Conservation (phyloP, 2,113 vertebrate genomes). For the Macrotus californicus region DNA sequence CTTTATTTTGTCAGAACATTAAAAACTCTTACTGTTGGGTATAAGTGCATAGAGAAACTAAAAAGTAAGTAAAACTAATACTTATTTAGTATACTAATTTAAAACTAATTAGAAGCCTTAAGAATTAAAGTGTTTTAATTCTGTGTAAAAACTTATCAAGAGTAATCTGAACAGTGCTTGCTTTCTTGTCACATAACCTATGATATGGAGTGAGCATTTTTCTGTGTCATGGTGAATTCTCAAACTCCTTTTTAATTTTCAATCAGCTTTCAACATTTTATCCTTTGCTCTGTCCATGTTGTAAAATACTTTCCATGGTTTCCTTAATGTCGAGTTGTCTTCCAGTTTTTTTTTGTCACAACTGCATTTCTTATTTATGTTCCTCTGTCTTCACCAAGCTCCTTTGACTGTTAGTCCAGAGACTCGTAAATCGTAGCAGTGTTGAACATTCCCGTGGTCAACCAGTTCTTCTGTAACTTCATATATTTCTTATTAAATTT, state of each 20-base stretch:
- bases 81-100: slow-evolving; percentile 17
- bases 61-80: neutral
- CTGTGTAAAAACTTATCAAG: neutral
- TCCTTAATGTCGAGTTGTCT: neutral
- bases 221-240: neutral
- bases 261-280: slow-evolving; percentile 1
- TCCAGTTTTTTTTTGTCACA: neutral
- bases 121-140: neutral
- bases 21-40: neutral
- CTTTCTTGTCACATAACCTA: neutral
- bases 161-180: neutral
- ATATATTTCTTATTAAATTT: slow-evolving; percentile 8
- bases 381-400: neutral
- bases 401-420: neutral
- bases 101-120: neutral
- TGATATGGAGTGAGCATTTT: neutral
- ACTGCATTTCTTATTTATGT: neutral
- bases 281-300: neutral
- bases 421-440: neutral
- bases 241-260: neutral
- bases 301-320: neutral
- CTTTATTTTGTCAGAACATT: slow-evolving; percentile 7
- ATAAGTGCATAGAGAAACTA: neutral
- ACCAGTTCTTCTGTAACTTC: neutral
- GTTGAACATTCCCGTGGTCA: neutral